Percentiles rank a stretch among this genome's conserved stretches.
phyloP scores from a whole-genome alignment of 2,113 vertebrate genomes.

The Lichenostomus cassidix region DNA sequence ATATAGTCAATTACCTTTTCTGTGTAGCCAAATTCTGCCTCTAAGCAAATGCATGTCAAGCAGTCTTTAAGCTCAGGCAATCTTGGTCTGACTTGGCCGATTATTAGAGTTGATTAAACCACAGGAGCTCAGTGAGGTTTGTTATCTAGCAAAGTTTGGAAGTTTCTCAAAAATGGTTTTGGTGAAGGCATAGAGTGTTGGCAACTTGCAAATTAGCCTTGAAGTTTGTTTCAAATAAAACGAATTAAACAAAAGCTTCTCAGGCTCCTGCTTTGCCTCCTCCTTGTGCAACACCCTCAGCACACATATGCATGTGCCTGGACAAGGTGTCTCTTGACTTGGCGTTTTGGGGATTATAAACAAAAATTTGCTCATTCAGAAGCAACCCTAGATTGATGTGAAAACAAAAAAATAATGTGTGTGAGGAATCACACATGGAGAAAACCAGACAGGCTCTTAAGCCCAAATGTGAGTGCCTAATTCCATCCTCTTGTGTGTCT shows the following conservation, averaged over 20 bases:
- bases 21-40: not conserved
- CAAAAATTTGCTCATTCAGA: not conserved
- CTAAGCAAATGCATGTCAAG: not conserved
- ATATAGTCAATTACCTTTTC: not conserved
- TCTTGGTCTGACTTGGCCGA: not conserved
- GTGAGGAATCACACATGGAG: not conserved
- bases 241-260: not conserved
- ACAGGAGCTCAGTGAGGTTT: not conserved
- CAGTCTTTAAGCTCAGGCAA: not conserved
- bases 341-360: not conserved
- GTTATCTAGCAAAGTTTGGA: not conserved
- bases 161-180: not conserved
- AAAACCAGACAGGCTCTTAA: not conserved
- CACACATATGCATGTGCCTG: not conserved
- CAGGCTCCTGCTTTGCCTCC: not conserved
- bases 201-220: not conserved
- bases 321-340: not conserved
- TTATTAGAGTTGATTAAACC: not conserved
- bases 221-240: slow-evolving; percentile 61
- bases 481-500: not conserved
- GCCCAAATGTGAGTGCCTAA: not conserved
- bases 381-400: not conserved
- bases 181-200: not conserved
- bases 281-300: not conserved
- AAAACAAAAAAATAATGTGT: not conserved